Evolutionary conservation across 2,113 vertebrate species (phyloP), one percentile per base, ranked within the genome.

Genomic region (Struthidea cinerea): DNA sequence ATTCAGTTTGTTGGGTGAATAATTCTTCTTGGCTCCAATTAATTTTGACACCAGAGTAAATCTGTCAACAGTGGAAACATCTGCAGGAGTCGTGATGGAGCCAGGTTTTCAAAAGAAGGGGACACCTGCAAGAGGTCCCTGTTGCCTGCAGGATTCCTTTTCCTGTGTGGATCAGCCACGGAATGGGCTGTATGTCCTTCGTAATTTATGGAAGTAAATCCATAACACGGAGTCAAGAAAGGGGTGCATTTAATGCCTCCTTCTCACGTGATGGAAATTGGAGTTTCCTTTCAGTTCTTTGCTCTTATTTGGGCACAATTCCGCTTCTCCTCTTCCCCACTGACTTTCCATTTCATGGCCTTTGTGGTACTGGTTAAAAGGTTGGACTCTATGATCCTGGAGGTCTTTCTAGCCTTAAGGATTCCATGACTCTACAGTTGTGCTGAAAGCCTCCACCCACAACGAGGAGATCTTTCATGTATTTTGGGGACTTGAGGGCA

Each of bases 21-120:
- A 95, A 92, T 53, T 96, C 81, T 86, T 87, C 82, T 92, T 60
- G 84, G 56, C 71, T 94, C 56, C 59, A 89, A 83, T 96, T 89
- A 89, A 64, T 85, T 69, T 75, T 94, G 90, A 74, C 79, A 74
- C 47, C 1, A 11, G 68, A 94, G 71, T 87, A 93, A 95, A 96
- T 84, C 94, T 91, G 56, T 87, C 90, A 91, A 9, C 44, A 59
- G 84, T 28, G 63, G 49, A 52, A 90, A 53, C 82, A 68, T 71
- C 89, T 71, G 23, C 90, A 80, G 77, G 83, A 83, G 77, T 37
- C 0, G 0, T 83, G 81, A 24, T 47, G 83, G 90, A 42, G 44
- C 33, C 85, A 47, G 69, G 44, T 73, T 88, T 94, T 74, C 87
- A 65, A 74, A 84, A 2, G 77, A 63, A 79, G 61, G 35, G 69